A percentile compares a stretch with the other conserved stretches of the same genome.
phyloP scores from a whole-genome alignment of 2,888 invertebrate genomes.

The Hipparchia sbordonii region DNA sequence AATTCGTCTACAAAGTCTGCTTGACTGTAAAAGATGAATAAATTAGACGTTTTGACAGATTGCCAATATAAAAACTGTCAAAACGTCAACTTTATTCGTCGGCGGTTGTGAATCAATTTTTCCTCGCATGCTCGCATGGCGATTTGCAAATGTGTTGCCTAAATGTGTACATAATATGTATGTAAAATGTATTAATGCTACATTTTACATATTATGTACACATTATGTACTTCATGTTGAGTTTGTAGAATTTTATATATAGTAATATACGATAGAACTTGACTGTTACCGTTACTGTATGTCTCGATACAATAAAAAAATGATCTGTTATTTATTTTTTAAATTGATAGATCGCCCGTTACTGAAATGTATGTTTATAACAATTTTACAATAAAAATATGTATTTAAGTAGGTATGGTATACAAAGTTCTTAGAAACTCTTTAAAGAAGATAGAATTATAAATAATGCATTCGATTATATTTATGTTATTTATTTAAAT shows the following conservation, averaged over 20 bases:
- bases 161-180: not conserved
- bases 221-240: not conserved
- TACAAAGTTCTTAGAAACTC: not conserved
- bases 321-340: constrained; percentile 2
- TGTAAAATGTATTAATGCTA: not conserved
- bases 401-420: not conserved
- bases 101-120: too few relatives aligned
- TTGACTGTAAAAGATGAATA: too few relatives aligned
- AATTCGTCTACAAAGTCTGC: too few relatives aligned
- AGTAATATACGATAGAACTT: constrained; percentile 11
- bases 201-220: not conserved
- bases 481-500: not conserved
- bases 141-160: not conserved
- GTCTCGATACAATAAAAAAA: not conserved
- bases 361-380: not conserved
- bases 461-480: not conserved
- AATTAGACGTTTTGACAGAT: too few relatives aligned
- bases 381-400: not conserved
- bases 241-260: constrained; percentile 12
- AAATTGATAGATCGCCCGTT: not conserved
- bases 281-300: constrained; percentile 19
- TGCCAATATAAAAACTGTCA: too few relatives aligned
- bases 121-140: too few relatives aligned
- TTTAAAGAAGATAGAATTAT: too few relatives aligned
- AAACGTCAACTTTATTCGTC: too few relatives aligned